phyloP scores from a whole-genome alignment of 2,888 invertebrate genomes.

The Tenthredo distinguenda region DNA sequence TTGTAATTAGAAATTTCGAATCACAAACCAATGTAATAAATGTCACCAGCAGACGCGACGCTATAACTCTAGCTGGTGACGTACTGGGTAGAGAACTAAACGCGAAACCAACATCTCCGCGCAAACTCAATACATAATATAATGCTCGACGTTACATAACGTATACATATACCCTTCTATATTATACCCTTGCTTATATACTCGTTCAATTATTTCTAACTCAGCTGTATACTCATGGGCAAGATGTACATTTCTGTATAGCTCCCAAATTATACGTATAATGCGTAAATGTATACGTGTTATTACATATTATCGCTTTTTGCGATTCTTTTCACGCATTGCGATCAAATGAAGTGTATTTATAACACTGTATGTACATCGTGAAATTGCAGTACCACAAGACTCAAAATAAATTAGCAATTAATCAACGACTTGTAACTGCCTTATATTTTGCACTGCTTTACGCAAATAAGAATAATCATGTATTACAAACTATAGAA shows the following conservation, averaged over 20 bases:
- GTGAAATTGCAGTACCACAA: background rate
- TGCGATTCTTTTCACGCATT: background rate
- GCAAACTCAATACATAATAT: slow-evolving; percentile 52
- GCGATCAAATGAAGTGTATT: background rate
- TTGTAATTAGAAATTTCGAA: background rate
- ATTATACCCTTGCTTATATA: slow-evolving; percentile 3
- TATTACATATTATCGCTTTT: background rate
- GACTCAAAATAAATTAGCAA: background rate
- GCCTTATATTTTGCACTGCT: background rate
- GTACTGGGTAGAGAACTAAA: slow-evolving; percentile 61
- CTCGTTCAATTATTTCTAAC: slow-evolving; percentile 41
- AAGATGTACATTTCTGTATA: background rate
- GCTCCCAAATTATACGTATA: background rate
- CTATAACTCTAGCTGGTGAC: slow-evolving; percentile 52
- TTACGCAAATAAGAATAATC: too few species aligned
- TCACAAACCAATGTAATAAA: background rate
- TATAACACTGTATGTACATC: background rate
- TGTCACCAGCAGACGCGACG: slow-evolving; percentile 27
- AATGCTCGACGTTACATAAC: slow-evolving; percentile 29
- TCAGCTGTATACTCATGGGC: slow-evolving; percentile 11
- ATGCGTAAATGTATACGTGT: background rate
- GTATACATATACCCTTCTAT: background rate
- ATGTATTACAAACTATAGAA: background rate
- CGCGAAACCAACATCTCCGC: slow-evolving; percentile 49
- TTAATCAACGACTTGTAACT: background rate